A percentile compares a stretch with the other conserved stretches of the same genome.
These are phyloP conservation scores for Drosophila suboccidentalis DNA, from an alignment of 2,888 invertebrate species.

Conservation along the genomic window DNA sequence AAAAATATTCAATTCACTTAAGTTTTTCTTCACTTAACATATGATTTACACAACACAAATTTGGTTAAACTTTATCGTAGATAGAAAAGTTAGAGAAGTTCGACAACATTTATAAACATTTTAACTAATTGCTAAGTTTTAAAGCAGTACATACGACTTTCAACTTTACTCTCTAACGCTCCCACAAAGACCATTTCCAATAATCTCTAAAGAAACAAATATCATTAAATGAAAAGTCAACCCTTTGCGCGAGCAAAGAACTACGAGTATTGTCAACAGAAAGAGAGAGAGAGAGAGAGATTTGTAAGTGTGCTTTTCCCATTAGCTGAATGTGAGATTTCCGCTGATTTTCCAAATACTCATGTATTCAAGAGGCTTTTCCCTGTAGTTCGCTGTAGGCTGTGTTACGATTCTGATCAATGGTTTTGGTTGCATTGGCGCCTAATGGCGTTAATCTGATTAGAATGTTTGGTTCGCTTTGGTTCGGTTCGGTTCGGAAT, in stretches of 20 bases:
- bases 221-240: not conserved
- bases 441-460: conserved; percentile 77
- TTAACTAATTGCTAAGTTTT: too few relatives aligned
- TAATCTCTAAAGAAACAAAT: not conserved
- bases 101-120: too few relatives aligned
- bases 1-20: too few relatives aligned
- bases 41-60: not conserved
- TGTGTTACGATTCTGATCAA: conserved; percentile 48
- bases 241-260: not conserved
- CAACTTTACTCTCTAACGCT: too few relatives aligned
- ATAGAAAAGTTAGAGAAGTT: not conserved
- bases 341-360: conserved; percentile 11
- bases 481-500: not conserved
- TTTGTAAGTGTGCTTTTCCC: conserved; percentile 41
- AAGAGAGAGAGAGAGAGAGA: not conserved
- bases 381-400: too few relatives aligned
- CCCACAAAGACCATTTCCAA: not conserved
- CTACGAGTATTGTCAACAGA: not conserved
- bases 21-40: too few relatives aligned
- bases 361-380: conserved; percentile 1
- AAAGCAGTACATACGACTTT: too few relatives aligned
- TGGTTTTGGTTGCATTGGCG: conserved; percentile 53
- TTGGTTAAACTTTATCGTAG: not conserved
- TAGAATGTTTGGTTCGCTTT: conserved; percentile 58
- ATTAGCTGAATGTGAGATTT: conserved; percentile 48